These are phyloP conservation scores for Camponotus fellah DNA, from an alignment of 2,888 invertebrate genomes.

Conservation along the genomic window DNA sequence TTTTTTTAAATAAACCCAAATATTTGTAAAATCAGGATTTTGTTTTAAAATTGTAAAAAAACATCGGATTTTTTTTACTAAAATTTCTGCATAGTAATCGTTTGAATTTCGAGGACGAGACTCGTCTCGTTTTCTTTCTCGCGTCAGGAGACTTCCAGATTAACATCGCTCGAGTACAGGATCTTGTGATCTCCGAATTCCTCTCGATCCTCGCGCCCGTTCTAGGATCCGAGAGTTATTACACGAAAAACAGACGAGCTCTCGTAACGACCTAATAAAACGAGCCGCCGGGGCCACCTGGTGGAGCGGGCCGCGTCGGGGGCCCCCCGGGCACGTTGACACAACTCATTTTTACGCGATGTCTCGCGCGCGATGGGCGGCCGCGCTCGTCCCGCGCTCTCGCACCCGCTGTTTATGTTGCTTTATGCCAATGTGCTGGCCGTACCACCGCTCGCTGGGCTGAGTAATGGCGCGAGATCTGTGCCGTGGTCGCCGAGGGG, in stretches of 20 bases:
- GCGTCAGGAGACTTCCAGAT: neutral
- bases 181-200: neutral
- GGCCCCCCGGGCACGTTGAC: conserved; percentile 82
- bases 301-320: conserved; percentile 78
- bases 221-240: conserved; percentile 35
- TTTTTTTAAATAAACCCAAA: too few species aligned
- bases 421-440: conserved; percentile 54
- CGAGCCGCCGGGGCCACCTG: conserved; percentile 79
- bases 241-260: conserved; percentile 48
- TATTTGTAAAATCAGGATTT: too few species aligned
- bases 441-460: conserved; percentile 66
- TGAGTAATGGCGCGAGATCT: conserved; percentile 84
- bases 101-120: too few species aligned
- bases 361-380: conserved; percentile 84
- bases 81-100: too few species aligned
- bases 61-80: too few species aligned
- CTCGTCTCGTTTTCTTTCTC: neutral
- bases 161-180: conserved; percentile 7
- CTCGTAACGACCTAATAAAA: conserved; percentile 76
- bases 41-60: too few species aligned
- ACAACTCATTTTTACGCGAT: conserved; percentile 85
- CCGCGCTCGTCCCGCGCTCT: conserved; percentile 72
- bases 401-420: conserved; percentile 60
- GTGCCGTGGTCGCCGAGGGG: conserved; percentile 74
- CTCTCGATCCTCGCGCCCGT: conserved; percentile 18